Evolutionary conservation across 2,797 vertebrate species (phyloP).

Genomic region (Spinus olivaceus): DNA sequence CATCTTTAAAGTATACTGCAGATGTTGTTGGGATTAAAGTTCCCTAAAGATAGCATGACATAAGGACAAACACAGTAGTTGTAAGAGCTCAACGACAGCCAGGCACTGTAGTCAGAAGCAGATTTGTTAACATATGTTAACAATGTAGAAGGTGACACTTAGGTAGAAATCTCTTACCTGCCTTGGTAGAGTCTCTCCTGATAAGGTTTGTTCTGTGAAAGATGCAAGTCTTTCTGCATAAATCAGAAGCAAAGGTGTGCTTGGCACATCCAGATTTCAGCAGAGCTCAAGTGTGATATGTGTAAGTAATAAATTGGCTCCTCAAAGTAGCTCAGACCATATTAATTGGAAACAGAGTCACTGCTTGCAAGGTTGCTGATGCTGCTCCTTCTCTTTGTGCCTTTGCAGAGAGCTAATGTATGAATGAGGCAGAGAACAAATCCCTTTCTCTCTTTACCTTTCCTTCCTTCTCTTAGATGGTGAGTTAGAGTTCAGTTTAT

Average conservation of each 20-base stretch:
- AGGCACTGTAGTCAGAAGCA: conserved; percentile 30
- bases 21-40: conserved; percentile 44
- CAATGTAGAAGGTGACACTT: conserved; percentile 55
- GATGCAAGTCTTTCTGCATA: conserved; percentile 60
- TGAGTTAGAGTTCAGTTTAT: conserved; percentile 65
- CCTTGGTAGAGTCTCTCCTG: conserved; percentile 62
- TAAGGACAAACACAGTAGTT: conserved; percentile 12
- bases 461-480: conserved; percentile 18
- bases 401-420: conserved; percentile 64
- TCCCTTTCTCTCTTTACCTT: conserved; percentile 31
- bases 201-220: conserved; percentile 59
- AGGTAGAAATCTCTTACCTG: conserved; percentile 77
- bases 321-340: conserved; percentile 69
- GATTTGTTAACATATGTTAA: conserved; percentile 38
- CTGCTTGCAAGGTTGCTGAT: conserved; percentile 67
- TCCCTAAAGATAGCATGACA: background rate
- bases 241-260: conserved; percentile 62
- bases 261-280: conserved; percentile 62
- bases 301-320: conserved; percentile 66
- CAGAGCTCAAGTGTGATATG: conserved; percentile 55
- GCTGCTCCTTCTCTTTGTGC: conserved; percentile 69
- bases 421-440: conserved; percentile 59
- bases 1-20: conserved; percentile 32
- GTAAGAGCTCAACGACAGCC: background rate
- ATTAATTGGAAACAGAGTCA: conserved; percentile 58